phyloP scores from a whole-genome alignment of 2,113 vertebrate genomes.

The Mystacornis crossleyi region DNA sequence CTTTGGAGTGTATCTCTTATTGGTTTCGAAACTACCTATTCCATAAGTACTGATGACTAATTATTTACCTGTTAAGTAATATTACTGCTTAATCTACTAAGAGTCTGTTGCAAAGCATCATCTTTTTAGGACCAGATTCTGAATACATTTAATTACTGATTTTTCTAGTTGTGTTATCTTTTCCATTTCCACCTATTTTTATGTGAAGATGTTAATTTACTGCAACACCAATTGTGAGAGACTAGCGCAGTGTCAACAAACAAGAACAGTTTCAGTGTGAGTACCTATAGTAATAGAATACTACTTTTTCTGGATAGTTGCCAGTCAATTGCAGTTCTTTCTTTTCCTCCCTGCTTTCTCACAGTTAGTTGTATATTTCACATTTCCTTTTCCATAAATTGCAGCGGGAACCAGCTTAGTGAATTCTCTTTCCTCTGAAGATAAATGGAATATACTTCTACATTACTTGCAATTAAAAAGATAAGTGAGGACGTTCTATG shows the following conservation, averaged over 20 bases:
- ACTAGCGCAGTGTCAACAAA: not conserved
- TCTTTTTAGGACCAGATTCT: not conserved
- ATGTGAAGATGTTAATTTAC: not conserved
- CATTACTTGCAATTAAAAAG: conserved; percentile 10
- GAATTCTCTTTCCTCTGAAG: not conserved
- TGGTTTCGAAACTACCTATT: not conserved
- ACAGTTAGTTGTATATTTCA: not conserved
- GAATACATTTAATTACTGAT: not conserved
- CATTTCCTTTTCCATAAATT: not conserved
- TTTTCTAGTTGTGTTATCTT: not conserved
- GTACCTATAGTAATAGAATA: not conserved
- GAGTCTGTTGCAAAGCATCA: not conserved
- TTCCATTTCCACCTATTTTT: not conserved
- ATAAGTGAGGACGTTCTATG: not conserved
- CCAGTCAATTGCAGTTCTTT: not conserved
- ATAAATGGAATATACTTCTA: not conserved
- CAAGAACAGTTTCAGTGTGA: not conserved
- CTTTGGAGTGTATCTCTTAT: not conserved
- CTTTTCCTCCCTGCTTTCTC: rapidly evolving
- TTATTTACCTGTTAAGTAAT: not conserved
- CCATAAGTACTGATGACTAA: not conserved
- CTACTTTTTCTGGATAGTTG: not conserved
- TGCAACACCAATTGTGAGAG: not conserved
- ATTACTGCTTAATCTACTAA: not conserved
- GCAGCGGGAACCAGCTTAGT: not conserved